phyloP scores from a whole-genome alignment of 1,140 invertebrate genomes.

The Nephila pilipes region DNA sequence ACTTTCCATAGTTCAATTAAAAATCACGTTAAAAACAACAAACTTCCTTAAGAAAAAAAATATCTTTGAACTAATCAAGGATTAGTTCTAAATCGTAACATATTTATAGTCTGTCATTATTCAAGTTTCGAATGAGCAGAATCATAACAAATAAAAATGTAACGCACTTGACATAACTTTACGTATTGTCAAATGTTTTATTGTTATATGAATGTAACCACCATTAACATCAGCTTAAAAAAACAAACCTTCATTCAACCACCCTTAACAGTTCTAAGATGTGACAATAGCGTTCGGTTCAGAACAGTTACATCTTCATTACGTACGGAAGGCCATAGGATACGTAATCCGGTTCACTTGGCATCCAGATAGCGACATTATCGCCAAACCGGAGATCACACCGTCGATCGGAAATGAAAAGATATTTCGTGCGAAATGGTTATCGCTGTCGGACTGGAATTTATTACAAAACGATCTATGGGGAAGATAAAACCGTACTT shows the following conservation, averaged over 20 bases:
- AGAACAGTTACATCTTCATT: neutral
- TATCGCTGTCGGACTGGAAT: conserved; percentile 3
- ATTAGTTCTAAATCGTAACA: too few species aligned
- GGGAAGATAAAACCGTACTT: neutral
- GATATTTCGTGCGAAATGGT: conserved; percentile 21
- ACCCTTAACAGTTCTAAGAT: neutral
- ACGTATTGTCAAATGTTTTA: too few species aligned
- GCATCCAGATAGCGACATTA: neutral
- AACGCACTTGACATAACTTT: too few species aligned
- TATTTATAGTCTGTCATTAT: too few species aligned
- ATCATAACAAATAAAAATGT: too few species aligned
- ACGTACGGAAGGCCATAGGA: neutral
- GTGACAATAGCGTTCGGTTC: neutral
- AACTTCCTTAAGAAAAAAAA: too few species aligned
- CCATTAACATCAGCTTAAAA: neutral
- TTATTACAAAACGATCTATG: neutral
- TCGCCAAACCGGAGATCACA: conserved; percentile 1
- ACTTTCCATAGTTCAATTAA: too few species aligned
- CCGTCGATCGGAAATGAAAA: conserved; percentile 7
- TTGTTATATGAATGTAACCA: too few species aligned
- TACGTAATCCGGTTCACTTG: conserved; percentile 18
- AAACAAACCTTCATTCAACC: neutral
- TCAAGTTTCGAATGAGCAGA: too few species aligned
- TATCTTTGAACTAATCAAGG: too few species aligned
- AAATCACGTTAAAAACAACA: too few species aligned